Conservation (phyloP, 2,888 invertebrate species). For the Drosophila peninsularis region DNA sequence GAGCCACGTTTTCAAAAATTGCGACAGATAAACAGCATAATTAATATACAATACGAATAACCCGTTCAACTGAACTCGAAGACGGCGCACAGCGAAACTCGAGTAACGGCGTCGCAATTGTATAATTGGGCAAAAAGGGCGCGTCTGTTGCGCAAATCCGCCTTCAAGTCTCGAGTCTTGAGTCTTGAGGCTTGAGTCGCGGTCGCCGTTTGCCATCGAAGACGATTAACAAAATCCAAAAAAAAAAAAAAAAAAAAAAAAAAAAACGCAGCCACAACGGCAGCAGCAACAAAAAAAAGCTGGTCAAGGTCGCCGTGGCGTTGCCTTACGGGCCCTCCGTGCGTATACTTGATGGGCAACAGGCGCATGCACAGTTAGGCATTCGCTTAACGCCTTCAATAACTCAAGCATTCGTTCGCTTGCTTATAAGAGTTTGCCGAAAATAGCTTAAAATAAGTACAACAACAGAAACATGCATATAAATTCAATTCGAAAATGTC, state of each 20-base stretch:
- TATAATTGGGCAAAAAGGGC: slow-evolving; percentile 75
- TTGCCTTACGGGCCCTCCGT: slow-evolving; percentile 27
- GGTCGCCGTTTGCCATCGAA: slow-evolving; percentile 44
- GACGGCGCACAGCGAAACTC: slow-evolving; percentile 2
- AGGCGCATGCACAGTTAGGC: slow-evolving; percentile 49
- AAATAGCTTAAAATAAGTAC: slow-evolving; percentile 19
- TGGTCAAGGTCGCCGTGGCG: slow-evolving; percentile 63
- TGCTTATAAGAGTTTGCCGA: slow-evolving; percentile 8
- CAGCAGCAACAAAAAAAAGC: slow-evolving; percentile 32
- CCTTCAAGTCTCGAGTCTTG: slow-evolving; percentile 29
- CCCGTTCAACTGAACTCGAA: slow-evolving; percentile 58
- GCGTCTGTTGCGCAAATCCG: slow-evolving; percentile 70
- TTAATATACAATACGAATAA: slow-evolving; percentile 71
- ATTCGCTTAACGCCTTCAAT: slow-evolving; percentile 40
- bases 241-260: too few species aligned
- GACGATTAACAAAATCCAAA: slow-evolving; percentile 21
- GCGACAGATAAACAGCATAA: slow-evolving; percentile 66
- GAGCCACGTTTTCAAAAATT: slow-evolving; percentile 60
- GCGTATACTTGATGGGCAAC: slow-evolving; percentile 58
- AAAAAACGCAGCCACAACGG: not conserved
- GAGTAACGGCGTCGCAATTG: slow-evolving; percentile 62
- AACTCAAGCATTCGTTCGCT: slow-evolving; percentile 17
- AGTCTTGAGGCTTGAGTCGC: slow-evolving; percentile 4
- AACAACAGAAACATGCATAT: slow-evolving; percentile 1
- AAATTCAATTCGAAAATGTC: slow-evolving; percentile 18